These are phyloP conservation scores for Apodemus agrarius DNA, from an alignment of 2,797 vertebrate species.

Conservation along the genomic window DNA sequence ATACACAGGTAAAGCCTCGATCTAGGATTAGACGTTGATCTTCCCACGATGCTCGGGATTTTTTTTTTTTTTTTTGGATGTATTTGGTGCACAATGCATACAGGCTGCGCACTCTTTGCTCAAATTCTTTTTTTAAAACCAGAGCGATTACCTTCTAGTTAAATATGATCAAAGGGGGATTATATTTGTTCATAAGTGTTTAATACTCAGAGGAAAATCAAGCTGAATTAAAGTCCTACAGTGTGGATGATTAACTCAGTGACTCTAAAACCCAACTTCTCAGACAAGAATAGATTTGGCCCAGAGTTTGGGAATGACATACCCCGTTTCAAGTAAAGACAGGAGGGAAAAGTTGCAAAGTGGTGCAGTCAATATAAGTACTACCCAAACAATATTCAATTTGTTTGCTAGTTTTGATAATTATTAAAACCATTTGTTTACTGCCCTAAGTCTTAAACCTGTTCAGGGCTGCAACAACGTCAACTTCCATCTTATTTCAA, in stretches of 20 bases:
- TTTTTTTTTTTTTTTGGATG: not conserved
- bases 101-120: not conserved
- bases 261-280: conserved; percentile 49
- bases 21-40: not conserved
- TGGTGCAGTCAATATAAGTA: conserved; percentile 10
- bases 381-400: not conserved
- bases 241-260: conserved; percentile 1
- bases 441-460: conserved; percentile 40
- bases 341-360: not conserved
- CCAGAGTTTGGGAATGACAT: conserved; percentile 2
- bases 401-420: conserved; percentile 15
- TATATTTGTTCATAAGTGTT: conserved; percentile 46
- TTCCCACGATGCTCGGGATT: not conserved
- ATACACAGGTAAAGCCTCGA: conserved; percentile 23
- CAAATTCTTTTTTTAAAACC: conserved; percentile 56
- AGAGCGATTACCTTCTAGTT: conserved; percentile 65
- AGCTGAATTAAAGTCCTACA: conserved; percentile 59
- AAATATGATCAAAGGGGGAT: conserved; percentile 52
- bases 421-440: not conserved
- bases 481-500: not conserved
- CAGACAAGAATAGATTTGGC: conserved; percentile 35
- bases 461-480: conserved; percentile 42
- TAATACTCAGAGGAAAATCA: conserved; percentile 66
- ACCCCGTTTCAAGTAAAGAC: not conserved
- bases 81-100: conserved; percentile 59